Evolutionary conservation across 2,888 invertebrate species (phyloP).

Genomic region (Lithophane socia): DNA sequence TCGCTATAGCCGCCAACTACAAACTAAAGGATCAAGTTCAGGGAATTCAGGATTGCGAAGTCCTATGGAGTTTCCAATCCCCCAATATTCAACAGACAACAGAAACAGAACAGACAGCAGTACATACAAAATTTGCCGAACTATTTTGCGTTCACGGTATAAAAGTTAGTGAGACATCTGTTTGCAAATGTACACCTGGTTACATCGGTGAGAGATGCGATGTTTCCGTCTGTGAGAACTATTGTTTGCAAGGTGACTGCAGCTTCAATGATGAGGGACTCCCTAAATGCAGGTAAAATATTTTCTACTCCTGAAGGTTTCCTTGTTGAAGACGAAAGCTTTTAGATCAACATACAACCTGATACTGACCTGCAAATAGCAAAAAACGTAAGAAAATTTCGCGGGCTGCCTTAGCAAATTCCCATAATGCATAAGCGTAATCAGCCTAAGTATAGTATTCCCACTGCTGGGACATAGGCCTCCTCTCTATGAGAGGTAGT

Average conservation of each 20-base stretch:
- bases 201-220: conserved; percentile 3
- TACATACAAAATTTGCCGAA: not conserved
- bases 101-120: not conserved
- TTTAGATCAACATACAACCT: too few relatives aligned
- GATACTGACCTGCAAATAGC: too few relatives aligned
- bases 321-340: too few relatives aligned
- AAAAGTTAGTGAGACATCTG: not conserved
- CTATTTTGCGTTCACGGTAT: not conserved
- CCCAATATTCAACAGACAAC: too few relatives aligned
- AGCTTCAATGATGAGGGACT: not conserved
- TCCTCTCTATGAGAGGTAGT: not conserved
- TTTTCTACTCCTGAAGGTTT: not conserved
- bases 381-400: too few relatives aligned
- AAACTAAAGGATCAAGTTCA: conserved; percentile 7
- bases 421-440: too few relatives aligned
- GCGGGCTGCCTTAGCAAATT: too few relatives aligned
- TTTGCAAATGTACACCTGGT: not conserved
- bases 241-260: conserved; percentile 5
- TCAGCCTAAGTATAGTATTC: too few relatives aligned
- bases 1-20: not conserved
- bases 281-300: conserved; percentile 11
- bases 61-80: conserved; percentile 59
- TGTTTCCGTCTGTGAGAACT: not conserved
- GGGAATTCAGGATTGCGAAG: conserved; percentile 74
- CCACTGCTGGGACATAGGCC: not conserved